A percentile compares a stretch with the other conserved stretches of the same genome.
phyloP scores from a whole-genome alignment of 2,797 vertebrate species.

The Poecilia wingei region DNA sequence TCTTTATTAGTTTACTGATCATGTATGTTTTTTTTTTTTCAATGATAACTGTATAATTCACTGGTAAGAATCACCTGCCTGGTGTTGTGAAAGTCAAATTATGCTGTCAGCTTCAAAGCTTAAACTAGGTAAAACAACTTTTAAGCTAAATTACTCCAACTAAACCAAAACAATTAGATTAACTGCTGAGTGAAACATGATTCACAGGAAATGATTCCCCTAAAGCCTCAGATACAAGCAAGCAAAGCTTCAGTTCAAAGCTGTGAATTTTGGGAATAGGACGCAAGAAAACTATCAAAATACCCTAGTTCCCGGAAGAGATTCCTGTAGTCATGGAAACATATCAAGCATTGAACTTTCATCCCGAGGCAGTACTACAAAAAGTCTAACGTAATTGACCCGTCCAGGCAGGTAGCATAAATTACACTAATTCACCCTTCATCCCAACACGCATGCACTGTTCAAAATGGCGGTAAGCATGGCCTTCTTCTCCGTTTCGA shows the following conservation, averaged over 20 bases:
- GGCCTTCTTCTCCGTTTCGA: not conserved
- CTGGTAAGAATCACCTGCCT: not conserved
- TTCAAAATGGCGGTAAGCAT: not conserved
- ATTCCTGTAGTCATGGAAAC: not conserved
- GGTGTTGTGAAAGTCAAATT: not conserved
- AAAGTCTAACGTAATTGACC: not conserved
- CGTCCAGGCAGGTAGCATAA: not conserved
- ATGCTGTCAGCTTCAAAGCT: not conserved
- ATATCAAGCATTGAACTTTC: not conserved
- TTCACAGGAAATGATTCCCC: not conserved
- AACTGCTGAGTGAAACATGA: not conserved
- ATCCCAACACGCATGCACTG: not conserved
- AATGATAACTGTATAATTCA: not conserved
- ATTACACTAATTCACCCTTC: not conserved
- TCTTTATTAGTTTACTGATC: not conserved
- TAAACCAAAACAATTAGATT: not conserved
- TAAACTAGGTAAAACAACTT: not conserved
- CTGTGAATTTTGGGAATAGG: not conserved
- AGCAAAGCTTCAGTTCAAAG: not conserved
- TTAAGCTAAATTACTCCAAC: not conserved
- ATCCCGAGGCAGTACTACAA: not conserved
- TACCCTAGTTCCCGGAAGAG: not conserved
- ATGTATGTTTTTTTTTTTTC: not conserved
- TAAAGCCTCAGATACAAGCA: too few species aligned
- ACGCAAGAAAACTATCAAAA: not conserved